Conservation (phyloP, 23 tunicate genomes). For the Oikopleura dioica region DNA sequence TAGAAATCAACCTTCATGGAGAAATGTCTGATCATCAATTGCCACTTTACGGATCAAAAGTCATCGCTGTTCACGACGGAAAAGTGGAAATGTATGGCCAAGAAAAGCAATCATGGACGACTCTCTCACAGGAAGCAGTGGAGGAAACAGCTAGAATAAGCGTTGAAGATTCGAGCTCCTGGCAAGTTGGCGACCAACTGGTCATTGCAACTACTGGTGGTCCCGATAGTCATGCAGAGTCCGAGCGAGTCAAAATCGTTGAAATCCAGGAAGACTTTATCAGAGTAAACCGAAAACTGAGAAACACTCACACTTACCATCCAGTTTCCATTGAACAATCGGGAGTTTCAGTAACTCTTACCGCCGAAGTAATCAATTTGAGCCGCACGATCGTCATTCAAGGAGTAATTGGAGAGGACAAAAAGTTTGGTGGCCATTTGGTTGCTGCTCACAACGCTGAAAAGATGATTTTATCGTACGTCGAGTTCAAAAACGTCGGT, state of each 20-base stretch:
- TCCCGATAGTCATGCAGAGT: neutral
- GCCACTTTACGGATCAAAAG: constrained; percentile 21
- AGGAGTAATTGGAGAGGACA: neutral
- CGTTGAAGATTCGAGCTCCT: too few species aligned
- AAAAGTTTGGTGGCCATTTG: neutral
- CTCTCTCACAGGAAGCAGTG: neutral
- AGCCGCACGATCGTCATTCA: neutral
- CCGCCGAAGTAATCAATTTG: neutral
- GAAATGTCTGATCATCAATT: constrained; percentile 14
- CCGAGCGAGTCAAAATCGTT: neutral
- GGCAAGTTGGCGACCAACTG: constrained; percentile 55
- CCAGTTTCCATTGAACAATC: neutral
- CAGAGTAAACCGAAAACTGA: neutral
- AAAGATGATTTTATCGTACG: neutral
- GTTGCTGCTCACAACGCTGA: neutral
- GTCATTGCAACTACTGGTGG: constrained; percentile 64
- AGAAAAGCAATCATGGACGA: neutral
- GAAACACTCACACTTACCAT: neutral
- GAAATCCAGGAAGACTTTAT: neutral
- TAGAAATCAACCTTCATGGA: constrained; percentile 16
- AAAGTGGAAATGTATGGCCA: neutral
- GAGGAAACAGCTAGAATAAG: too few species aligned
- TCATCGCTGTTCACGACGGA: constrained; percentile 20
- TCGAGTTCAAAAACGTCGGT: constrained; percentile 49
- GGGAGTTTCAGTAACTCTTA: neutral